Percentiles rank a stretch among this genome's conserved stretches.
Evolutionary conservation across 2,113 vertebrate species (phyloP).

Genomic region (Lutjanus erythropterus): DNA sequence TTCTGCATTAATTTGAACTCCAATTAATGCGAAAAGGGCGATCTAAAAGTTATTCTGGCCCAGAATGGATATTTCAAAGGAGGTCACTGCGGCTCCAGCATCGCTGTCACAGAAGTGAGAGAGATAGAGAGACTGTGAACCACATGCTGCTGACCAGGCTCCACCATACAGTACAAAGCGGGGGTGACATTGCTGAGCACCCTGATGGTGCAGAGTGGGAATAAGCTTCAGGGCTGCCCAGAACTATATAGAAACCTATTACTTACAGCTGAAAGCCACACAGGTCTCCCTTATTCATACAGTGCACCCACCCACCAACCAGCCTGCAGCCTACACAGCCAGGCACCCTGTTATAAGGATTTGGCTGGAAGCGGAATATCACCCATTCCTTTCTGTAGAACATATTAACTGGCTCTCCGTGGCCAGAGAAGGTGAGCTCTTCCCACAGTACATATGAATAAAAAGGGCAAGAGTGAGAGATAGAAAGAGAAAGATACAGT

Average conservation of each 20-base stretch:
- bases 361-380: conserved; percentile 39
- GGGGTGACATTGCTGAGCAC: conserved; percentile 46
- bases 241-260: conserved; percentile 74
- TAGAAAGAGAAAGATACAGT: not conserved
- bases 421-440: conserved; percentile 37
- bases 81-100: too few species aligned
- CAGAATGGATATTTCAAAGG: too few species aligned
- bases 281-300: conserved; percentile 58
- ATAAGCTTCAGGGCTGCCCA: conserved; percentile 65
- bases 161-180: conserved; percentile 27
- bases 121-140: not conserved
- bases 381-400: conserved; percentile 52
- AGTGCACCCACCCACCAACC: conserved; percentile 11
- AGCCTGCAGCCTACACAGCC: conserved; percentile 25
- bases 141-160: conserved; percentile 18
- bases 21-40: too few species aligned
- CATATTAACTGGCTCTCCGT: conserved; percentile 57
- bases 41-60: too few species aligned
- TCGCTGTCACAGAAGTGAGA: too few species aligned
- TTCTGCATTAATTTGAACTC: too few species aligned
- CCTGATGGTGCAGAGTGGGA: conserved; percentile 40
- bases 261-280: conserved; percentile 75
- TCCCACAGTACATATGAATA: conserved; percentile 39
- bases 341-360: conserved; percentile 28
- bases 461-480: conserved; percentile 18